A percentile compares a stretch with the other conserved stretches of the same genome.
These are phyloP conservation scores for Villa cingulata DNA, from an alignment of 2,888 invertebrate species.

Conservation along the genomic window DNA sequence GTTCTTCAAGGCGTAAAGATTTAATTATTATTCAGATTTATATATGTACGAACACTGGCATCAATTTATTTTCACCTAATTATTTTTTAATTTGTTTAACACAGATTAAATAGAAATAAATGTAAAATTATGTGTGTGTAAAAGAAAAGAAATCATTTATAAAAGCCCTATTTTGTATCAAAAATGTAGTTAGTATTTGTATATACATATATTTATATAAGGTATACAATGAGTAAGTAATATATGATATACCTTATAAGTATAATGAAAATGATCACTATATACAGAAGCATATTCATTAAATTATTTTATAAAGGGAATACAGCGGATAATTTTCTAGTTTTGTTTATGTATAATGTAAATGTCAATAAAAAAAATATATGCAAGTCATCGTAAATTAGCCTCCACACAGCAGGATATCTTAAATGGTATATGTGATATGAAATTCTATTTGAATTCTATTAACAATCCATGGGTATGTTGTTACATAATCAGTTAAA, in stretches of 20 bases:
- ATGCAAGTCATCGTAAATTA: conserved; percentile 9
- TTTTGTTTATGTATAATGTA: not conserved
- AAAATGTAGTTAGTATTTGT: no score
- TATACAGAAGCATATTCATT: not conserved
- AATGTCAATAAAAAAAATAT: not conserved
- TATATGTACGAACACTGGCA: not conserved
- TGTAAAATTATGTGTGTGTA: no score
- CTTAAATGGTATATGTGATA: no score
- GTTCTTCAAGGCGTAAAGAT: not conserved
- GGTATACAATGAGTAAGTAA: not conserved
- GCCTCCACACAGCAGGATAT: conserved; percentile 4
- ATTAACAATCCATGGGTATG: no score
- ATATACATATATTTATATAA: no score
- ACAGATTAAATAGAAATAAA: conserved; percentile 1
- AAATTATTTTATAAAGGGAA: not conserved
- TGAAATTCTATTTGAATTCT: no score
- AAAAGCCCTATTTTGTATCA: no score
- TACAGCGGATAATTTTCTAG: no score
- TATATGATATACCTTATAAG: not conserved
- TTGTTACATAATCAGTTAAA: no score
- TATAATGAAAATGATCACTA: not conserved
- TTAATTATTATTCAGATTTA: not conserved
- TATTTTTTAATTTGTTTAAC: conserved; percentile 9
- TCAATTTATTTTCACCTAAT: conserved; percentile 7
- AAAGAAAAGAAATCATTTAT: no score